Conservation (phyloP, 2,113 vertebrate species). For the crab-eating macaque (Macaca fascicularis) region DNA sequence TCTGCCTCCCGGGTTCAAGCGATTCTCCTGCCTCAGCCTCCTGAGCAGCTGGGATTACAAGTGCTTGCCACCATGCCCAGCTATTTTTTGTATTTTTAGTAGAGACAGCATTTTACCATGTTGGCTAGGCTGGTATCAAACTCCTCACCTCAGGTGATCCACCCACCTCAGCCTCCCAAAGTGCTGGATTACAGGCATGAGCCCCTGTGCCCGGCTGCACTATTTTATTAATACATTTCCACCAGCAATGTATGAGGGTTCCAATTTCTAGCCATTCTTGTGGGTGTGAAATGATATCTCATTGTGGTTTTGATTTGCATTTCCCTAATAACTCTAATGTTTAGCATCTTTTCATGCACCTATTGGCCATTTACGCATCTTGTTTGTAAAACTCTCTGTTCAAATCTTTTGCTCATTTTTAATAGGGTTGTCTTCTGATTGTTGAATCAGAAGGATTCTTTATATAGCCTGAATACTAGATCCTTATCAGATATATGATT, state of each 20-base stretch:
- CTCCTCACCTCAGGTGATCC: no score
- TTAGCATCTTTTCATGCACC: background rate
- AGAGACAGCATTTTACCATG: no score
- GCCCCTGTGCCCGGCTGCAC: fast-evolving
- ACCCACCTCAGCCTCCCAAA: no score
- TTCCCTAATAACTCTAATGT: background rate
- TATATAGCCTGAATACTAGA: background rate
- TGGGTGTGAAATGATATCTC: background rate
- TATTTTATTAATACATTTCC: background rate
- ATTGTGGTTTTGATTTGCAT: background rate
- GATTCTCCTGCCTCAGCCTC: no score
- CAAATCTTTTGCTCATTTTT: background rate
- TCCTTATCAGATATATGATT: background rate
- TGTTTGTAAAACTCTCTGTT: background rate
- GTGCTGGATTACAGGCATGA: no score
- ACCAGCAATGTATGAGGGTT: background rate
- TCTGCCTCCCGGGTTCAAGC: no score
- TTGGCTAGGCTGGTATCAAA: no score
- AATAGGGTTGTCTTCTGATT: background rate
- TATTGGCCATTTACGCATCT: background rate
- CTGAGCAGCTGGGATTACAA: no score
- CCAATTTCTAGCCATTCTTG: background rate
- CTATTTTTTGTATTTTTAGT: no score
- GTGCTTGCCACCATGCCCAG: no score
- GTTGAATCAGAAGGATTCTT: background rate